Conservation (phyloP, 1,140 invertebrate genomes). For the Brachionus koreanus region DNA sequence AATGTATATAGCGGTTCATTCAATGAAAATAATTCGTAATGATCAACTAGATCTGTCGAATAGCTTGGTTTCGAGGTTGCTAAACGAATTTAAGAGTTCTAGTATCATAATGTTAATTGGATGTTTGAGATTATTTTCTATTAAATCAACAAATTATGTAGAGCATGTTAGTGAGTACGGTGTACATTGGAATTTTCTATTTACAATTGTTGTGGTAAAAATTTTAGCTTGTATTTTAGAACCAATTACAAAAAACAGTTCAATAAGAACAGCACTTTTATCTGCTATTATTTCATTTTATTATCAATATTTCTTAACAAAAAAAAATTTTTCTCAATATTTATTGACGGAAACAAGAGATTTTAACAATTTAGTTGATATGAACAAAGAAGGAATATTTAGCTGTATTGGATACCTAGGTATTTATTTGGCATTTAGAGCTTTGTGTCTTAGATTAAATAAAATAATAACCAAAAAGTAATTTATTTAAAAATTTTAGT, state of each 20-base stretch:
- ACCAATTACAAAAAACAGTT: slow-evolving; percentile 46
- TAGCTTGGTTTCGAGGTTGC: not conserved
- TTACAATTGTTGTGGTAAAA: slow-evolving; percentile 63
- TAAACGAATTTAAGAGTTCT: not conserved
- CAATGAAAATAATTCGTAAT: slow-evolving; percentile 34
- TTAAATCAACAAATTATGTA: slow-evolving; percentile 68
- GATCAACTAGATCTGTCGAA: not conserved
- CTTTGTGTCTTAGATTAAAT: slow-evolving; percentile 17
- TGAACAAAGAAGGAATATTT: slow-evolving; percentile 83
- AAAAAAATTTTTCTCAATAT: slow-evolving; percentile 66
- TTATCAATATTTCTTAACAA: slow-evolving; percentile 69
- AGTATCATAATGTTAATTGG: slow-evolving; percentile 64
- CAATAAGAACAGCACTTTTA: not conserved
- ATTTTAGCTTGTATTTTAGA: not conserved
- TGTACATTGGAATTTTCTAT: slow-evolving; percentile 93
- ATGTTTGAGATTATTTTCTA: slow-evolving; percentile 62
- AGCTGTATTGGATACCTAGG: slow-evolving; percentile 77
- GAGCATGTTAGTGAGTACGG: slow-evolving; percentile 86
- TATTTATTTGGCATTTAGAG: slow-evolving; percentile 67
- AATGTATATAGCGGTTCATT: slow-evolving; percentile 16
- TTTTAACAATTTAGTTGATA: slow-evolving; percentile 66
- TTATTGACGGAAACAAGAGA: slow-evolving; percentile 64
- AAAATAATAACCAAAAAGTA: not conserved
- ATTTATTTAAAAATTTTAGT: not conserved
- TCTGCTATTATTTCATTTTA: slow-evolving; percentile 62